Conservation (phyloP, 2,888 invertebrate genomes). For the Trimorus sp. region DNA sequence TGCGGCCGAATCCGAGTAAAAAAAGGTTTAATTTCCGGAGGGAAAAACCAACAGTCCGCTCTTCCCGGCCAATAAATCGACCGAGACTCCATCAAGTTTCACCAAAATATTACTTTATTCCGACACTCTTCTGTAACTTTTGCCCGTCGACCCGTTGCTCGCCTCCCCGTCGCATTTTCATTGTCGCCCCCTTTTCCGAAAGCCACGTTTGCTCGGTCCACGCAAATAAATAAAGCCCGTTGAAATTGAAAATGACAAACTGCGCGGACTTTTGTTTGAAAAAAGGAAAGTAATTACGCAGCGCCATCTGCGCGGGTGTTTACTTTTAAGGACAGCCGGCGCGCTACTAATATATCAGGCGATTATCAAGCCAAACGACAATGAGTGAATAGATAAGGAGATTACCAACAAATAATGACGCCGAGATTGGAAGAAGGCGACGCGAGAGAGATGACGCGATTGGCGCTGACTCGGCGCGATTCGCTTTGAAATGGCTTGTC, state of each 20-base stretch:
- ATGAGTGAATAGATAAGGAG: constrained; percentile 53
- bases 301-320: constrained; percentile 29
- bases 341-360: constrained; percentile 45
- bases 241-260: constrained; percentile 56
- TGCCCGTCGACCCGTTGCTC: not conserved
- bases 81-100: constrained; percentile 60
- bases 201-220: constrained; percentile 32
- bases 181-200: constrained; percentile 17
- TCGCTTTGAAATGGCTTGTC: constrained; percentile 59
- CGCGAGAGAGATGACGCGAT: constrained; percentile 41
- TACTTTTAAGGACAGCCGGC: constrained; percentile 22
- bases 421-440: constrained; percentile 45
- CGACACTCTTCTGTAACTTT: constrained; percentile 60
- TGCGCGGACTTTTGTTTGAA: constrained; percentile 30
- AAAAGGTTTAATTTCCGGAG: constrained; percentile 80
- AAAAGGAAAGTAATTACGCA: constrained; percentile 41
- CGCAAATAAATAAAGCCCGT: constrained; percentile 53
- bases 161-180: no score
- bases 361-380: constrained; percentile 49
- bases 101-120: constrained; percentile 63
- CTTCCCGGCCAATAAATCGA: constrained; percentile 65
- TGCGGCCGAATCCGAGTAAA: constrained; percentile 68
- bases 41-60: constrained; percentile 75
- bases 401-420: constrained; percentile 60
- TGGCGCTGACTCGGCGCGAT: constrained; percentile 62